A percentile compares a stretch with the other conserved stretches of the same genome.
Evolutionary conservation across 2,888 invertebrate genomes (phyloP).

Genomic region (Microctonus aethiopoides): DNA sequence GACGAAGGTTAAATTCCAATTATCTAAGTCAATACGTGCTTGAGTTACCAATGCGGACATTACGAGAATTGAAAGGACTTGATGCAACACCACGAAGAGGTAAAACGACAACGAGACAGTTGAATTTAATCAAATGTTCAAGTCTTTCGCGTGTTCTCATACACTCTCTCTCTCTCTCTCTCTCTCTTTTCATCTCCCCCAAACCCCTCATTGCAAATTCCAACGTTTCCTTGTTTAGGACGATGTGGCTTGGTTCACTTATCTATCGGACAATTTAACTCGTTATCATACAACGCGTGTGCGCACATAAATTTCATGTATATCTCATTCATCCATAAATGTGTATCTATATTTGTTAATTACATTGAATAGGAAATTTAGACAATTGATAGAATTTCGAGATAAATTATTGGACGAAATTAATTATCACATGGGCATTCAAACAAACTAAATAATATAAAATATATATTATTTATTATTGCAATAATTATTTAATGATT

Average conservation of each 20-base stretch:
- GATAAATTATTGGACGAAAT: background rate
- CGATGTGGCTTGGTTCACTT: slow-evolving; percentile 20
- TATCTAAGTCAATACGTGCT: slow-evolving; percentile 45
- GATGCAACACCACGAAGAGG: background rate
- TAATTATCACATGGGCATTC: background rate
- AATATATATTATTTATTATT: too few relatives aligned
- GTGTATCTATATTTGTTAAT: background rate
- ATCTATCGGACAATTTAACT: slow-evolving; percentile 21
- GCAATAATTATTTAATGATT: too few relatives aligned
- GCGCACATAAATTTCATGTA: background rate
- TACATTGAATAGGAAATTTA: background rate
- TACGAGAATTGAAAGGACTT: slow-evolving; percentile 33
- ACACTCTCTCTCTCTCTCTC: too few relatives aligned
- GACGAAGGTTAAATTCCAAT: slow-evolving; percentile 44
- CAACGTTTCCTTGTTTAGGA: background rate
- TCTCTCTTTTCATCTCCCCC: too few relatives aligned
- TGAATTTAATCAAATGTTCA: slow-evolving; percentile 41
- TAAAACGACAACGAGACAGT: slow-evolving; percentile 37
- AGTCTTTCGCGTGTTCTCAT: too few relatives aligned
- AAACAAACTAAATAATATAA: background rate
- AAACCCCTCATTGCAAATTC: slow-evolving; percentile 10
- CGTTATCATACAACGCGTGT: slow-evolving; percentile 25
- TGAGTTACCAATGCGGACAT: slow-evolving; percentile 36
- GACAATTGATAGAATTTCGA: background rate
- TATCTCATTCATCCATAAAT: too few relatives aligned